Base-by-base conservation (phyloP, 2,888 invertebrate species). In the Pyrrhopygopsis socrates region DNA sequence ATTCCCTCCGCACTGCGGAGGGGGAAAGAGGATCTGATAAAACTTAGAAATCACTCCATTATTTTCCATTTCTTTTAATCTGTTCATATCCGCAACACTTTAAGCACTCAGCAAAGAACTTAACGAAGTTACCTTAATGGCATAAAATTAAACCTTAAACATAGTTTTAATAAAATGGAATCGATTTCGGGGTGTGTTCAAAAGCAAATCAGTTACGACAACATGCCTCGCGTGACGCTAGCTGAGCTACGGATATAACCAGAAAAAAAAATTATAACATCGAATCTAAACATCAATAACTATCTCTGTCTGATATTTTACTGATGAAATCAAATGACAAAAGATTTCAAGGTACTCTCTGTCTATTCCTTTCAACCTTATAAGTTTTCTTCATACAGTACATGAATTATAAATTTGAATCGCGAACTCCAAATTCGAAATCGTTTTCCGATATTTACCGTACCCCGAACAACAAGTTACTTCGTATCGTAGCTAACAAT, bases 101-200 rank as follows among this genome's bases (percentile, higher is more conserved):
- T 87, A 95, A 94, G 95, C 92, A 95, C 94, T 94, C 88, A 95
- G 92, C 93, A 90, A 86, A 94, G 94, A 96, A 96, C 88, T 96
- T 96, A 95, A 95, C 93, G 93, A 96, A 96, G 95, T 96, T 95
- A 95, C 95, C 94, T 95, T 94, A 94, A 94, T 96, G 94, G 95
- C 95, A 94, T 92, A 92, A 92, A 94, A 89, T 93, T 92, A 95
- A 95, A 95, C 96, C 96, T 95, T 96, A 96, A 96, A 96, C 96
- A 97, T 96, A 95, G 95, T 95, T 97, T 96, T 97, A 97, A 97
- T 97, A 96, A 96, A 97, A 96, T 95, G 94, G 95, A 95, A 96
- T 97, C 96, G 93, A 92, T 94, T 94, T 95, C 93, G 94, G 95
- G 96, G 95, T 95, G 95, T 60, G 60, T 54, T 75, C 60, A 76